A percentile compares a stretch with the other conserved stretches of the same genome.
Conservation (phyloP, 2,113 vertebrate species). For the Phrynocephalus versicolor region DNA sequence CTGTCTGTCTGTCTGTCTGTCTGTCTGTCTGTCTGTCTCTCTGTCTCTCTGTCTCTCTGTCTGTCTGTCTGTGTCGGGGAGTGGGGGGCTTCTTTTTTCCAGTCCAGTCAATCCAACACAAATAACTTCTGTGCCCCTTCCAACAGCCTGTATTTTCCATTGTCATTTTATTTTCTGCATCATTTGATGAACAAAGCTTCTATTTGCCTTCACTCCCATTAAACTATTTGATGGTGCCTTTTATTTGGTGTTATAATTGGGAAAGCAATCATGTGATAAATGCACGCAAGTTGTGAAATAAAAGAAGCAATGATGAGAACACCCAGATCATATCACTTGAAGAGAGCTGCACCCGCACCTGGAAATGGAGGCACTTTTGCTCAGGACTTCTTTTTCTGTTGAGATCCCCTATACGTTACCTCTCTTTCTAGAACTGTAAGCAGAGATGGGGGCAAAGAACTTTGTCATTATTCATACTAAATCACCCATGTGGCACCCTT, state of each 20-base stretch:
- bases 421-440: no score
- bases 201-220: slow-evolving; percentile 76
- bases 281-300: slow-evolving; percentile 70
- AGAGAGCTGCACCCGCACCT: background rate
- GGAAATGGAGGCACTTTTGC: background rate
- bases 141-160: slow-evolving; percentile 35
- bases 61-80: background rate
- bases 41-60: background rate
- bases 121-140: slow-evolving; percentile 47
- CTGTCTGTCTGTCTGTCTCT: slow-evolving; percentile 15
- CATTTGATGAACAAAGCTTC: slow-evolving; percentile 75
- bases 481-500: no score
- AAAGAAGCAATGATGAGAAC: slow-evolving; percentile 62
- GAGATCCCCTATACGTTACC: background rate
- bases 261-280: slow-evolving; percentile 76
- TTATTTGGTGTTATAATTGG: slow-evolving; percentile 79
- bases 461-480: no score
- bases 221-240: slow-evolving; percentile 77
- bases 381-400: background rate
- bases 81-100: background rate
- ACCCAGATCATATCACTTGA: slow-evolving; percentile 61
- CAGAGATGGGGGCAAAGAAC: no score
- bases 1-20: background rate
- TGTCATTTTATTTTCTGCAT: slow-evolving; percentile 78
- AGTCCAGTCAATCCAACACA: slow-evolving; percentile 38